phyloP scores from a whole-genome alignment of 2,888 invertebrate genomes.

The Eilema sororculum region DNA sequence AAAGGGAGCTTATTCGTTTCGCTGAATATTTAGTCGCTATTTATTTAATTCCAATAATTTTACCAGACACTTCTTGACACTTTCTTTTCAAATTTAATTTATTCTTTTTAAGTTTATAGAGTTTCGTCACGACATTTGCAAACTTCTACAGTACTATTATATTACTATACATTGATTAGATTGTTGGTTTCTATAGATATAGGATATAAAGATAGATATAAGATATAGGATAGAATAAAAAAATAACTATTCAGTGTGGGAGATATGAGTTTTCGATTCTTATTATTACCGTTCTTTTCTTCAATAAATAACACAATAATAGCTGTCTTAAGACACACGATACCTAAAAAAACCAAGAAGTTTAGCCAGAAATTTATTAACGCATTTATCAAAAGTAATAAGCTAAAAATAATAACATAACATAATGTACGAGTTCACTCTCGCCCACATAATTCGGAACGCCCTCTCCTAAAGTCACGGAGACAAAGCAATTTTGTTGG shows the following conservation, averaged over 20 bases:
- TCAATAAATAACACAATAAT: background rate
- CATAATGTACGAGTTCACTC: constrained; percentile 56
- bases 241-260: too few species aligned
- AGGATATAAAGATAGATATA: too few species aligned
- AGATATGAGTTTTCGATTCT: too few species aligned
- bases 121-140: too few species aligned
- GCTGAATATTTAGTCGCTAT: background rate
- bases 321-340: background rate
- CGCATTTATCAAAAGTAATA: constrained; percentile 52
- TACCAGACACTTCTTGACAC: too few species aligned
- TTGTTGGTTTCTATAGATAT: too few species aligned
- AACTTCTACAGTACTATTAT: too few species aligned
- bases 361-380: constrained; percentile 21
- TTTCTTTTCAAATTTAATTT: too few species aligned
- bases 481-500: constrained; percentile 78
- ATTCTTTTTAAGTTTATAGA: too few species aligned
- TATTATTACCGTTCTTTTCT: too few species aligned
- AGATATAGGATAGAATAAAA: too few species aligned
- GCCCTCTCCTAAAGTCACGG: constrained; percentile 66
- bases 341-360: background rate
- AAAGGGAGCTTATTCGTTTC: background rate
- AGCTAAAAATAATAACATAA: constrained; percentile 61
- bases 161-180: too few species aligned
- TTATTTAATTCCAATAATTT: background rate
- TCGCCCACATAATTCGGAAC: constrained; percentile 66